phyloP scores from a whole-genome alignment of 2,797 vertebrate genomes.

The Squalus acanthias region DNA sequence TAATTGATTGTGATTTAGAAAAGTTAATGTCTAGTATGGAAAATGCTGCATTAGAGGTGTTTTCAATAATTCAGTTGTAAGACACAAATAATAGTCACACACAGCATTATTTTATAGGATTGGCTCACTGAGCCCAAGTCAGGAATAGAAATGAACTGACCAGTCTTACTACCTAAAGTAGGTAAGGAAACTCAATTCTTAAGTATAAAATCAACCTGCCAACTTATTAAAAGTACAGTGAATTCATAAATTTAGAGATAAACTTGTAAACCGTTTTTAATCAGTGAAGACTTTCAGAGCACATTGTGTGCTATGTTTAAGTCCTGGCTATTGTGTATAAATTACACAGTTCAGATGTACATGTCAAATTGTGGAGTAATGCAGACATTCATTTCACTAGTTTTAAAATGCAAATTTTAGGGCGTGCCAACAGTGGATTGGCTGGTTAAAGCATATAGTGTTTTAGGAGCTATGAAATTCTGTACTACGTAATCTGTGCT shows the following conservation, averaged over 20 bases:
- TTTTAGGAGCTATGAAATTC: conserved; percentile 1
- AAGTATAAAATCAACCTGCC: conserved; percentile 29
- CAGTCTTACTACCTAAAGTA: conserved; percentile 34
- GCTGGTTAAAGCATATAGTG: neutral
- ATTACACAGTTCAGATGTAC: neutral
- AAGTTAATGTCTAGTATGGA: conserved; percentile 29
- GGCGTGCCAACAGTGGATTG: neutral
- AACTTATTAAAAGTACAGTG: conserved; percentile 2
- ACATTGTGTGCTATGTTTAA: conserved; percentile 21
- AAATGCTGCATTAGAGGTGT: neutral
- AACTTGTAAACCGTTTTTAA: neutral
- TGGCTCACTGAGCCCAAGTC: conserved; percentile 35
- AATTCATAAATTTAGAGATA: conserved; percentile 13
- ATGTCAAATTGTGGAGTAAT: conserved; percentile 29
- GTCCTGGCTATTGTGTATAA: neutral
- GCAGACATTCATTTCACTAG: neutral
- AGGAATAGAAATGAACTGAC: conserved; percentile 34
- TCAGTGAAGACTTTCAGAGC: neutral
- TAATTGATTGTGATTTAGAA: conserved; percentile 19
- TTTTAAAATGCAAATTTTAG: conserved; percentile 29
- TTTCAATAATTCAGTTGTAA: conserved; percentile 31
- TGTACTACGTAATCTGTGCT: neutral
- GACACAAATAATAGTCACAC: conserved; percentile 12
- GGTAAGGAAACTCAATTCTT: conserved; percentile 22
- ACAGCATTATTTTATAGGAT: conserved; percentile 37